A percentile compares a stretch with the other conserved stretches of the same genome.
These are phyloP conservation scores for Cisticola juncidis DNA, from an alignment of 2,113 vertebrate species.

Conservation along the genomic window DNA sequence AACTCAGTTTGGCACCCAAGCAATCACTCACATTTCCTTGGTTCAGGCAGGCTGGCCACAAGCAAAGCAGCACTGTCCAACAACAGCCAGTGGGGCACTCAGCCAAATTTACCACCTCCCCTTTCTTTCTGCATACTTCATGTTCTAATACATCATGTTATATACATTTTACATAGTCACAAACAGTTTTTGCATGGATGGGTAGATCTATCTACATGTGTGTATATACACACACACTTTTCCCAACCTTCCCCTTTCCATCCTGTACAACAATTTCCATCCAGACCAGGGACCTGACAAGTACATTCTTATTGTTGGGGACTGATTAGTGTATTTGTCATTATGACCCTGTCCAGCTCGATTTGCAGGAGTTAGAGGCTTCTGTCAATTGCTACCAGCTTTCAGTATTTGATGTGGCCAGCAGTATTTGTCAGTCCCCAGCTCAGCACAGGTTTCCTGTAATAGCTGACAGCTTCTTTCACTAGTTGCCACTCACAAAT, in stretches of 20 bases:
- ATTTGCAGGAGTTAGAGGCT: not conserved
- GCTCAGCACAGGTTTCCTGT: not conserved
- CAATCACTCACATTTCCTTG: rapidly evolving
- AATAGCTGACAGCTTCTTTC: not conserved
- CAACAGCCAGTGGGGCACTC: not conserved
- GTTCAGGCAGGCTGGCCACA: not conserved
- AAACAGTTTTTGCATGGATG: not conserved
- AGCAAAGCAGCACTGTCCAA: not conserved
- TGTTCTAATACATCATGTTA: not conserved
- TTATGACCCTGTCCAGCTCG: not conserved
- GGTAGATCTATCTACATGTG: too few species aligned
- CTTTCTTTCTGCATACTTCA: not conserved
- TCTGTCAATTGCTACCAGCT: not conserved
- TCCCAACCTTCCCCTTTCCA: not conserved
- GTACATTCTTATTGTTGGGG: not conserved
- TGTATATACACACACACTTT: not conserved
- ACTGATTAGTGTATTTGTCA: not conserved
- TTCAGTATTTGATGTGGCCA: not conserved
- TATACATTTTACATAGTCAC: not conserved
- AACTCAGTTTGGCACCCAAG: not conserved
- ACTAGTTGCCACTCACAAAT: not conserved
- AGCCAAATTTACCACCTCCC: not conserved
- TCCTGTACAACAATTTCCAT: not conserved
- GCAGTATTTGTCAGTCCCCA: not conserved
- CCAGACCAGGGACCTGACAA: not conserved